Evolutionary conservation across 2,113 vertebrate genomes (phyloP).

Genomic region (Trinectes maculatus): DNA sequence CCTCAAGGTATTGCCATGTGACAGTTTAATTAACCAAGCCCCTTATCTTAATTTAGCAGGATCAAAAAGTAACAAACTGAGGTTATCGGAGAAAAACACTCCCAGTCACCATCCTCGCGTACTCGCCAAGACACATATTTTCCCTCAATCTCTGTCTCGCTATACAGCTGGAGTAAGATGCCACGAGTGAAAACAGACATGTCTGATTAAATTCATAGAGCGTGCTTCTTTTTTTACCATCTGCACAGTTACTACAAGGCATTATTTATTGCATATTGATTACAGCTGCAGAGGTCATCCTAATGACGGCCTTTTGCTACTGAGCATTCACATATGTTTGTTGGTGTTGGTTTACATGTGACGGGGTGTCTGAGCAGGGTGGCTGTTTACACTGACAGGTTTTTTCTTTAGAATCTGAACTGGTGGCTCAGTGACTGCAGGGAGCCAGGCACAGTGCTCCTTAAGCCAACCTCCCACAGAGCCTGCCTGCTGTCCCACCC

Average conservation of each 20-base stretch:
- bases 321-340: not conserved
- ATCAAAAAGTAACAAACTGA: conserved; percentile 81
- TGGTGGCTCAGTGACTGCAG: conserved; percentile 43
- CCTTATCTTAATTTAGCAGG: conserved; percentile 84
- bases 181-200: conserved; percentile 14
- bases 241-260: conserved; percentile 4
- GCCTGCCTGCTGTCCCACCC: conserved; percentile 60
- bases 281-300: conserved; percentile 25
- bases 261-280: conserved; percentile 30
- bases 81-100: conserved; percentile 78
- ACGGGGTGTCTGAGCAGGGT: conserved; percentile 16
- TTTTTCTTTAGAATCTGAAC: conserved; percentile 68
- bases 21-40: conserved; percentile 84
- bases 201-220: conserved; percentile 29
- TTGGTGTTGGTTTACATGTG: conserved; percentile 1
- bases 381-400: conserved; percentile 55
- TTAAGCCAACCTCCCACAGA: conserved; percentile 69
- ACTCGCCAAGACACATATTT: conserved; percentile 32
- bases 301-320: conserved; percentile 14
- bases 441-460: conserved; percentile 60
- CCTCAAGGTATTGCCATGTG: conserved; percentile 83
- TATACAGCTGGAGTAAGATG: not conserved
- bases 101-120: conserved; percentile 54
- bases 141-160: conserved; percentile 32
- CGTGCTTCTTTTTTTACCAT: not conserved